Evolutionary conservation across 2,113 vertebrate species (phyloP).

Genomic region (Oreotragus oreotragus): DNA sequence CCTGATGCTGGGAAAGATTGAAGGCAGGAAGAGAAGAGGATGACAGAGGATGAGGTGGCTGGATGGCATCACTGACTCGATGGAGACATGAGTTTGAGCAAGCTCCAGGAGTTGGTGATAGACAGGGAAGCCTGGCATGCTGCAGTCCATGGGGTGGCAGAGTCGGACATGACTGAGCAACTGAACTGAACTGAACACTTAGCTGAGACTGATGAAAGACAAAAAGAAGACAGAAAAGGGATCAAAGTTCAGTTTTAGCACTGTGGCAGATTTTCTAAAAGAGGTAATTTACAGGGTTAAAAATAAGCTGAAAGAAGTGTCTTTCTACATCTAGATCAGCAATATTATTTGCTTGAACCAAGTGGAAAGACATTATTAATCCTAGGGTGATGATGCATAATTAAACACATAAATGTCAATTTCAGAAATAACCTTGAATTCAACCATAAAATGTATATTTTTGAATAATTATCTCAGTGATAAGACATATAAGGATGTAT

Average conservation of each 20-base stretch:
- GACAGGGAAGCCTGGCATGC: background rate
- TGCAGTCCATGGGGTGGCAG: background rate
- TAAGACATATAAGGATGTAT: background rate
- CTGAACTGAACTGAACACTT: background rate
- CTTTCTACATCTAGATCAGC: background rate
- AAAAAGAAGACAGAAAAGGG: background rate
- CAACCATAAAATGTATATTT: constrained; percentile 37
- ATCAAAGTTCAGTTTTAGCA: background rate
- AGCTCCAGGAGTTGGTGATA: background rate
- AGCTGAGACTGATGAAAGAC: background rate
- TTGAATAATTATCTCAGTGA: constrained; percentile 22
- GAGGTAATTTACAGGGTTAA: background rate
- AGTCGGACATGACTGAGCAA: background rate
- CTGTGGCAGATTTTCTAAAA: background rate
- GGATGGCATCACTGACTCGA: background rate
- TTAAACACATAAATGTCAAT: constrained; percentile 47
- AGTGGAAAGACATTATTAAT: constrained; percentile 49
- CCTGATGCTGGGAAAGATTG: background rate
- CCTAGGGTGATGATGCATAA: constrained; percentile 11
- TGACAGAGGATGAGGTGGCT: background rate
- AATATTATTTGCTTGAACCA: constrained; percentile 26
- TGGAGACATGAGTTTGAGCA: background rate
- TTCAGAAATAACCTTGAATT: constrained; percentile 43
- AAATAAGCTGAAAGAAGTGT: constrained; percentile 3
- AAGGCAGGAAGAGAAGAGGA: background rate